Evolutionary conservation across 1,140 invertebrate species (phyloP).

Genomic region (Drosophila baimaii): DNA sequence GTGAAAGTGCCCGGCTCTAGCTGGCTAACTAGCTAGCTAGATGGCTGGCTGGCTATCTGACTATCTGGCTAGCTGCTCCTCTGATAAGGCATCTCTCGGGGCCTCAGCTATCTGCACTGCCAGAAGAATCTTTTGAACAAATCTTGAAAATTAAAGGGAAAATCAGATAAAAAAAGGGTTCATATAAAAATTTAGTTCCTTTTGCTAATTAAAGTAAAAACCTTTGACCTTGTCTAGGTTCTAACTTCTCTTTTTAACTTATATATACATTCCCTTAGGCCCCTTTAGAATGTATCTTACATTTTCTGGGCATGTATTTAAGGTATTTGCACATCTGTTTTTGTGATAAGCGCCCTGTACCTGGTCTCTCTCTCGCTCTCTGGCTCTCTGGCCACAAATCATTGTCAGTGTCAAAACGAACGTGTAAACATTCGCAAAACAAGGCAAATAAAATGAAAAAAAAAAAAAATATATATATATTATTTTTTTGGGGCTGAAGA

Average conservation of each 20-base stretch:
- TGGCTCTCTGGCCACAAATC: neutral
- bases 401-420: conserved; percentile 38
- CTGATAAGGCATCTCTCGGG: conserved; percentile 11
- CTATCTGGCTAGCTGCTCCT: neutral
- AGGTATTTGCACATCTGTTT: conserved; percentile 3
- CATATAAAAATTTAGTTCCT: too few relatives aligned
- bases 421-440: conserved; percentile 30
- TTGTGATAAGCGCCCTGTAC: neutral
- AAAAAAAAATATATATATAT: neutral
- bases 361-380: neutral
- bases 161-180: too few relatives aligned
- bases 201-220: neutral
- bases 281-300: too few relatives aligned
- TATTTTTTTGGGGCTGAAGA: conserved; percentile 5
- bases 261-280: neutral
- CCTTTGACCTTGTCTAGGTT: neutral
- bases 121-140: neutral
- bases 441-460: conserved; percentile 7
- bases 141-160: neutral
- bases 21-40: neutral
- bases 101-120: neutral
- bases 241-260: neutral
- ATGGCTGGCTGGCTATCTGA: neutral
- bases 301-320: conserved; percentile 1
- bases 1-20: conserved; percentile 22